A percentile compares a stretch with the other conserved stretches of the same genome.
These are phyloP conservation scores for Platycheirus albimanus DNA, from an alignment of 2,888 invertebrate species.

Conservation along the genomic window DNA sequence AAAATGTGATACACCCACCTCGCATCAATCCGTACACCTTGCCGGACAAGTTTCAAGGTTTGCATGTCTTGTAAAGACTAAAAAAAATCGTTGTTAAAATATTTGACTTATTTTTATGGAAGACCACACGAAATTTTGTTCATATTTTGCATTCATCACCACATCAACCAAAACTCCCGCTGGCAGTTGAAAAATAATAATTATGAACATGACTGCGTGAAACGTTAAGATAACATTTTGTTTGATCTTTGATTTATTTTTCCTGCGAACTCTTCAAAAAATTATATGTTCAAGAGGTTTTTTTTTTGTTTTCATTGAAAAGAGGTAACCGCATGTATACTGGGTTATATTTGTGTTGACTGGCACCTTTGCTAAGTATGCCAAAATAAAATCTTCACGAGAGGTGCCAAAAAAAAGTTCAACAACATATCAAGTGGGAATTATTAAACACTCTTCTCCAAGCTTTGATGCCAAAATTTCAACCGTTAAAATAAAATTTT, in stretches of 20 bases:
- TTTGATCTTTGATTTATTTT: constrained; percentile 20
- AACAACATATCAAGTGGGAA: constrained; percentile 39
- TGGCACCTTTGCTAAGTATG: constrained; percentile 42
- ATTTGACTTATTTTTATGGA: constrained; percentile 21
- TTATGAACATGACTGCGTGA: constrained; percentile 10
- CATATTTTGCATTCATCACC: neutral
- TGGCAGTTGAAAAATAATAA: constrained; percentile 13
- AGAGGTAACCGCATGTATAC: neutral
- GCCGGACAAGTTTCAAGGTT: constrained; percentile 20
- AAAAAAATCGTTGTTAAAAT: constrained; percentile 31
- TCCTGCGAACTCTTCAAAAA: constrained; percentile 9
- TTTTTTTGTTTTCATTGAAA: constrained; percentile 9
- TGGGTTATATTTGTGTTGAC: constrained; percentile 6
- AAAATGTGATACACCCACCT: constrained; percentile 28
- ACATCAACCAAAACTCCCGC: neutral
- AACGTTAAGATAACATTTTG: constrained; percentile 20
- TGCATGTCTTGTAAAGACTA: neutral
- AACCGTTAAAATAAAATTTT: no score
- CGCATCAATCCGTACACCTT: constrained; percentile 15
- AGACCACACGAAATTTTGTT: neutral
- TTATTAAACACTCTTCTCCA: neutral
- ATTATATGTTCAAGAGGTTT: no score
- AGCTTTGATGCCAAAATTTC: neutral
- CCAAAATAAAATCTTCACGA: constrained; percentile 9
- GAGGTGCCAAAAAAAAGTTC: constrained; percentile 47